These are phyloP conservation scores for Arctia plantaginis DNA, from an alignment of 2,888 invertebrate genomes.

Conservation along the genomic window DNA sequence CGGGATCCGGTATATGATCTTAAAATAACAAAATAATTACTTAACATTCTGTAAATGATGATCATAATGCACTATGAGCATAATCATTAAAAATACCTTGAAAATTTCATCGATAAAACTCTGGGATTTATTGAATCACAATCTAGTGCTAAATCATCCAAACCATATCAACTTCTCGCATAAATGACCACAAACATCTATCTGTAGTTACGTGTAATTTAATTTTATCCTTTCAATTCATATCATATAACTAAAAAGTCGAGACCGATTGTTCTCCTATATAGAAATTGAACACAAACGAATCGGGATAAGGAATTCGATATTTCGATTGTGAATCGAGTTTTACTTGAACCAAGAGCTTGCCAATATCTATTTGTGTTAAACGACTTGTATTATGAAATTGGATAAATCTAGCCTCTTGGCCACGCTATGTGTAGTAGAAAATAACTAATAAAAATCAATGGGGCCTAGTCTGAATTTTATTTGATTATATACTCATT, in stretches of 20 bases:
- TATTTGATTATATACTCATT: slow-evolving; percentile 29
- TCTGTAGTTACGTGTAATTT: slow-evolving; percentile 18
- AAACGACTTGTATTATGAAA: slow-evolving; percentile 43
- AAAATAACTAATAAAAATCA: slow-evolving; percentile 47
- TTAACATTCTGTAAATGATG: neutral
- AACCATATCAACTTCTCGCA: neutral
- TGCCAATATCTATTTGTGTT: slow-evolving; percentile 40
- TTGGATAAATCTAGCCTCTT: slow-evolving; percentile 32
- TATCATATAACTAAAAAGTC: slow-evolving; percentile 16
- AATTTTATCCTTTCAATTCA: slow-evolving; percentile 25
- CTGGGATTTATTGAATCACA: neutral
- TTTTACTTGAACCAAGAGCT: slow-evolving; percentile 28
- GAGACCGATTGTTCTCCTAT: slow-evolving; percentile 16
- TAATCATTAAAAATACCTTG: neutral
- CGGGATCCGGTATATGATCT: no score
- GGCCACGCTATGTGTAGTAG: slow-evolving; percentile 28
- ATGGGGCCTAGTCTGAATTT: slow-evolving; percentile 28
- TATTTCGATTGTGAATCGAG: slow-evolving; percentile 36
- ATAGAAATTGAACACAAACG: slow-evolving; percentile 20
- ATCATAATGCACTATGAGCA: neutral
- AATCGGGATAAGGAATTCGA: slow-evolving; percentile 33
- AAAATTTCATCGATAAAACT: neutral
- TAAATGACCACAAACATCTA: slow-evolving; percentile 14
- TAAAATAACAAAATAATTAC: neutral
- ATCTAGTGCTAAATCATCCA: neutral